A percentile compares a stretch with the other conserved stretches of the same genome.
These are phyloP conservation scores for Drosophila burlai DNA, from an alignment of 1,140 invertebrate genomes.

Conservation along the genomic window DNA sequence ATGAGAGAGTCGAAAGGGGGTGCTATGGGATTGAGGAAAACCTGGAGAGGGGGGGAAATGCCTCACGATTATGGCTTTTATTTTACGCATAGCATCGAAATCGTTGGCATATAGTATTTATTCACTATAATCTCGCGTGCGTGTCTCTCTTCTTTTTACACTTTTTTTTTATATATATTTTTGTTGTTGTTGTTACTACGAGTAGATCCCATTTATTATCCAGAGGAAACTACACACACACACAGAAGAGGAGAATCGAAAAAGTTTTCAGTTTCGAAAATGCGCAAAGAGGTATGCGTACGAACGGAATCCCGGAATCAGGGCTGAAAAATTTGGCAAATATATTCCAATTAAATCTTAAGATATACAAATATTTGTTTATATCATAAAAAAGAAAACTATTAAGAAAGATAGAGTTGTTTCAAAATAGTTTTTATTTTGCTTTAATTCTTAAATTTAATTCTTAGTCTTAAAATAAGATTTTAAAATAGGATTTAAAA, in stretches of 20 bases:
- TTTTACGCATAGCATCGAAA: constrained; percentile 21
- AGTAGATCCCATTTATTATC: constrained; percentile 49
- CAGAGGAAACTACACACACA: constrained; percentile 40
- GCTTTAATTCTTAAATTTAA: too few species aligned
- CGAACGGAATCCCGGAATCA: constrained; percentile 15
- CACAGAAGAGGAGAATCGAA: constrained; percentile 24
- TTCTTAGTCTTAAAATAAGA: too few species aligned
- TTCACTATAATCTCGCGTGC: constrained; percentile 11
- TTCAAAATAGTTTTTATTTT: too few species aligned
- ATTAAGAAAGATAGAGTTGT: too few species aligned
- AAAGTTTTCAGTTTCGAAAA: constrained; percentile 41
- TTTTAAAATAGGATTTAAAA: too few species aligned
- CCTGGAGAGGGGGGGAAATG: not conserved
- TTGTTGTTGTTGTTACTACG: constrained; percentile 10
- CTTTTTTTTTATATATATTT: not conserved
- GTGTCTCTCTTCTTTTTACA: constrained; percentile 17
- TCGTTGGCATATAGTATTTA: constrained; percentile 6
- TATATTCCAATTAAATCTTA: not conserved
- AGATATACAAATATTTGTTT: too few species aligned
- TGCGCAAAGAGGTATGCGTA: constrained; percentile 27
- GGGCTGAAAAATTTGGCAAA: constrained; percentile 23
- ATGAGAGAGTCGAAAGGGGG: constrained; percentile 40
- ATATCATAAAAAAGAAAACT: not conserved
- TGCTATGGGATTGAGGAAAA: not conserved
- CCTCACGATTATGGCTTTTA: constrained; percentile 2